phyloP scores from a whole-genome alignment of 2,888 invertebrate genomes.

The Lottia gigantea region DNA sequence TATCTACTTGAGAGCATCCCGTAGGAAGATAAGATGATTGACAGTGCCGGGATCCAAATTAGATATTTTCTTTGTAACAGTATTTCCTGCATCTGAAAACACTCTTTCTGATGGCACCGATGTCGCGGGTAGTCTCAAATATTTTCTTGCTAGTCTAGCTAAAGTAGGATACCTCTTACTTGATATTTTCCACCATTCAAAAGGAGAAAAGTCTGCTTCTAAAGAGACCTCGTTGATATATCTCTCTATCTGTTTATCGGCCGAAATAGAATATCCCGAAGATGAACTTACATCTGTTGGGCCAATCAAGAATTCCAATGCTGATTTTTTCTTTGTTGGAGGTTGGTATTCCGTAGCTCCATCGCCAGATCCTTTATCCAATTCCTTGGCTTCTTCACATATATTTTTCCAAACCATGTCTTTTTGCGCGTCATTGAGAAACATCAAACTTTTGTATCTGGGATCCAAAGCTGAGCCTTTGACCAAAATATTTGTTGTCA shows the following conservation, averaged over 20 bases:
- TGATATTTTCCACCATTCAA: slow-evolving; percentile 15
- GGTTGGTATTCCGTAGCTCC: background rate
- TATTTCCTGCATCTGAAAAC: slow-evolving; percentile 18
- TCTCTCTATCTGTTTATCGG: background rate
- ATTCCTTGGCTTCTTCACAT: background rate
- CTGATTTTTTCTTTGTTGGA: slow-evolving; percentile 2
- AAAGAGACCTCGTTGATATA: background rate
- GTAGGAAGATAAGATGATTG: slow-evolving; percentile 8
- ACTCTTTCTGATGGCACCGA: slow-evolving; percentile 13
- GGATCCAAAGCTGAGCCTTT: slow-evolving; percentile 12
- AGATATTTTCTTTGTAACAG: slow-evolving; percentile 7
- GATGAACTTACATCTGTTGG: too few species aligned
- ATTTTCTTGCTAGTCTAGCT: background rate
- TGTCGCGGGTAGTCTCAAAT: slow-evolving; percentile 12
- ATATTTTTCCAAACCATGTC: background rate
- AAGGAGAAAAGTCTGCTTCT: background rate
- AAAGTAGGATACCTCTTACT: background rate
- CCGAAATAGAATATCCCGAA: background rate
- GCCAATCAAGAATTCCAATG: background rate
- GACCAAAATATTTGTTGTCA: background rate
- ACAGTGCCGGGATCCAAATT: slow-evolving; percentile 14
- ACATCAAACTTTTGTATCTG: slow-evolving; percentile 8
- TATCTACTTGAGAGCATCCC: background rate
- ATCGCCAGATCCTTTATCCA: background rate
- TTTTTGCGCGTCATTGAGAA: too few species aligned